These are phyloP conservation scores for Tyria jacobaeae DNA, from an alignment of 2,888 invertebrate genomes.

Conservation along the genomic window DNA sequence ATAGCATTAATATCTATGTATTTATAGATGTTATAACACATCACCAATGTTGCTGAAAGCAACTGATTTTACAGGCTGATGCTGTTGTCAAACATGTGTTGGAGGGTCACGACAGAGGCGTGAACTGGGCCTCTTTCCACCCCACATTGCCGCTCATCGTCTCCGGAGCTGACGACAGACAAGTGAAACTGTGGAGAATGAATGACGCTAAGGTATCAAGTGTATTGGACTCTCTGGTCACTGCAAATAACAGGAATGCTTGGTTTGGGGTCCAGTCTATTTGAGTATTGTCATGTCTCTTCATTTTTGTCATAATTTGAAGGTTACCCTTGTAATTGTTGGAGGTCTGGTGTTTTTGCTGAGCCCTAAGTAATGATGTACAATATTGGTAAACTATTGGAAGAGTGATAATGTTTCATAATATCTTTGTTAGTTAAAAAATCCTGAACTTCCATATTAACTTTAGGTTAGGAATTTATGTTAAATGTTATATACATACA, in stretches of 20 bases:
- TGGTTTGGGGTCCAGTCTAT: conserved; percentile 10
- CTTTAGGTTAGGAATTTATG: neutral
- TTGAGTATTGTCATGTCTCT: conserved; percentile 3
- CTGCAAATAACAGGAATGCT: conserved; percentile 16
- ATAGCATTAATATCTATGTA: conserved; percentile 43
- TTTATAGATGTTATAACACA: conserved; percentile 52
- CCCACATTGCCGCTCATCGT: conserved; percentile 97
- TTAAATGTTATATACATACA: neutral
- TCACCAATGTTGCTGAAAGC: conserved; percentile 53
- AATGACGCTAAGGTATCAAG: conserved; percentile 94
- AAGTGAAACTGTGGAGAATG: conserved; percentile 99
- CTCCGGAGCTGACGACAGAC: conserved; percentile 99
- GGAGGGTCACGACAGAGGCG: conserved; percentile 98
- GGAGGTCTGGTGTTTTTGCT: no score
- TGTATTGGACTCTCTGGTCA: conserved; percentile 9
- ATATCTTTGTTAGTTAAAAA: neutral
- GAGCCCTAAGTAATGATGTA: no score
- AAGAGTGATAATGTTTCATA: neutral
- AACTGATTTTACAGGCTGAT: conserved; percentile 89
- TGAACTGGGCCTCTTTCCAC: conserved; percentile 99
- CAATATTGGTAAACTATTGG: neutral
- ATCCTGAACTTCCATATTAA: neutral
- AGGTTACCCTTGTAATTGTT: no score
- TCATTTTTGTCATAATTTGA: neutral
- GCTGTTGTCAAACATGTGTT: conserved; percentile 96